Percentiles rank a stretch among this genome's conserved stretches.
Conservation (phyloP, 2,888 invertebrate species). For the Papilio demoleus region DNA sequence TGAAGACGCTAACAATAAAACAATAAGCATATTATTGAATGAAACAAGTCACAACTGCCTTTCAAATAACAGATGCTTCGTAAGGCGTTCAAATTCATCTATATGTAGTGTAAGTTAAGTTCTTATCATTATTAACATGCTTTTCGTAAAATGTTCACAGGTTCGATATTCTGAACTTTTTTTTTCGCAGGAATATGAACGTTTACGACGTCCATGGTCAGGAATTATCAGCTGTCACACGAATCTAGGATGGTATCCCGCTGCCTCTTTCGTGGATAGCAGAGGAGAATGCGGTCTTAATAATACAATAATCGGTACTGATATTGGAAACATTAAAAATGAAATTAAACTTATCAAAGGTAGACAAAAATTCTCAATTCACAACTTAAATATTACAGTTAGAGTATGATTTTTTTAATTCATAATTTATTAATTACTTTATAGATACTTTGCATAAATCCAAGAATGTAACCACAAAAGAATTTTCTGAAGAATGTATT, state of each 20-base stretch:
- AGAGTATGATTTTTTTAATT: slow-evolving; percentile 8
- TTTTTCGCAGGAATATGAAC: slow-evolving; percentile 50
- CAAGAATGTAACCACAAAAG: slow-evolving; percentile 25
- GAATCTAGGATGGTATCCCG: slow-evolving; percentile 87
- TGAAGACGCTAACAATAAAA: slow-evolving; percentile 78
- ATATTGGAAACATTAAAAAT: slow-evolving; percentile 80
- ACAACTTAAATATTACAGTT: slow-evolving; percentile 41
- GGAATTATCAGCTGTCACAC: slow-evolving; percentile 88
- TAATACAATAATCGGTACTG: slow-evolving; percentile 71
- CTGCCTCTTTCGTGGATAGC: slow-evolving; percentile 85
- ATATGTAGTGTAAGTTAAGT: slow-evolving; percentile 68
- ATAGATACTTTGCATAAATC: slow-evolving; percentile 44
- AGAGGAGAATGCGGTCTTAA: slow-evolving; percentile 83
- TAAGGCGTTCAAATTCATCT: slow-evolving; percentile 57
- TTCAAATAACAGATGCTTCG: slow-evolving; percentile 82
- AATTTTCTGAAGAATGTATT: slow-evolving; percentile 71
- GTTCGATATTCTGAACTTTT: neutral
- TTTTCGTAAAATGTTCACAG: neutral
- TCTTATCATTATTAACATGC: slow-evolving; percentile 34
- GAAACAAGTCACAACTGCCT: slow-evolving; percentile 80
- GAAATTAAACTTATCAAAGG: slow-evolving; percentile 79
- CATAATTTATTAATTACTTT: slow-evolving; percentile 35
- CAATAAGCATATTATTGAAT: slow-evolving; percentile 76
- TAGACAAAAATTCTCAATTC: slow-evolving; percentile 52
- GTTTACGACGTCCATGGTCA: slow-evolving; percentile 78